Base-by-base conservation (phyloP, 1,140 invertebrate species). In the Stratiolaelaps scimitus region DNA sequence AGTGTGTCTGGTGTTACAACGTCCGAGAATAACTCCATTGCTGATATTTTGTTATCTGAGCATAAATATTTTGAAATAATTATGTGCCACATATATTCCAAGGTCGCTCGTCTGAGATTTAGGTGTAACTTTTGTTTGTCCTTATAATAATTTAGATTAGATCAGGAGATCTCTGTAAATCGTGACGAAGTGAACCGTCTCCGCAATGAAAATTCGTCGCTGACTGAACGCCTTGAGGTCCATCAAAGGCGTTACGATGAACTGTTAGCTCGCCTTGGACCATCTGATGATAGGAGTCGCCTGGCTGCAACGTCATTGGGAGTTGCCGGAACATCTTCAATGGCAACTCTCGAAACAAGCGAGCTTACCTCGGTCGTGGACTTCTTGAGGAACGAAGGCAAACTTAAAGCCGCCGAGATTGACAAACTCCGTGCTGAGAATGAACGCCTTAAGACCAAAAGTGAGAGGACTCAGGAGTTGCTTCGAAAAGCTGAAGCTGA, bases 321-420 rank as follows among this genome's bases (percentile, higher is more conserved):
- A 40, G 10, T 40, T 40, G 34, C 34, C 34, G 34, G 34, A 10
- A 4, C 34, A 10, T 40, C 10, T 4, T 40, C 34, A 40, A 40
- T 40, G 34, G 34, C 4, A 40, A 10, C 34, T 4, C 26, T 60
- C 23, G 15, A 60, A 26, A 60, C 26, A 23, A 34, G 34, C 17
- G 53, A 60, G 53, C 53, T 60, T 15, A 20, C 53, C 2, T 60
- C 53, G 15, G 53, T 60, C 13, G 34, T 60, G 15, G 53, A 60
- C 15, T 60, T 60, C 23, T 34, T 60, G 10, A 26, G 53, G 23
- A 26, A 26, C 15, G 53, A 60, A 23, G 26, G 34, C 4, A 60
- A 60, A 34, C 53, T 60, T 23, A 60, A 60, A 34, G 26, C 23
- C 1, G 53, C 53, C 26, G 53, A 60, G 23, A 2, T 60, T 15